Evolutionary conservation across 2,888 invertebrate species (phyloP).

Genomic region (Bhutanitis thaidina): DNA sequence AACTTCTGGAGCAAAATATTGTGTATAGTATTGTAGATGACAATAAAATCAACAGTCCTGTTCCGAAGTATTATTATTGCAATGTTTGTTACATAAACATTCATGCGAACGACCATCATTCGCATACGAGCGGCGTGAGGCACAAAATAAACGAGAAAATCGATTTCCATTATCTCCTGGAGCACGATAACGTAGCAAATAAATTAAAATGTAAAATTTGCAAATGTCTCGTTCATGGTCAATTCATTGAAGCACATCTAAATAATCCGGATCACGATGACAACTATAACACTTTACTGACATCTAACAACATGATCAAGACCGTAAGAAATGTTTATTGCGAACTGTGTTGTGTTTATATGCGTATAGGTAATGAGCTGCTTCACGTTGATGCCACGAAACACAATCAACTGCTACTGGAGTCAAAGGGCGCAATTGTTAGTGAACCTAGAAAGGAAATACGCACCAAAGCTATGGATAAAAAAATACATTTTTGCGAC

Average conservation of each 20-base stretch:
- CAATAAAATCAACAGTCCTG: neutral
- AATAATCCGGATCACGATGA: neutral
- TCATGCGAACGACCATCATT: neutral
- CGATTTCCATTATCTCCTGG: neutral
- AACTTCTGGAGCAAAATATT: too few relatives aligned
- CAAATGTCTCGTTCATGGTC: neutral
- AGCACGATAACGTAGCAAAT: neutral
- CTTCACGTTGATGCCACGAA: neutral
- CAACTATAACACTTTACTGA: neutral
- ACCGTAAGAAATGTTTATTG: neutral
- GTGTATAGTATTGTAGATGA: neutral
- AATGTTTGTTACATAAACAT: neutral
- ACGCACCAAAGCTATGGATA: neutral
- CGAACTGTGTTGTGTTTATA: neutral
- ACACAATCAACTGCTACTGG: neutral
- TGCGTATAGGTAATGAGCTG: slow-evolving; percentile 1
- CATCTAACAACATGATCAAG: slow-evolving; percentile 1
- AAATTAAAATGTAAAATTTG: slow-evolving; percentile 9
- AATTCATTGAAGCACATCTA: neutral
- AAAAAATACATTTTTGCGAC: neutral
- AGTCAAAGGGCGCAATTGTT: neutral
- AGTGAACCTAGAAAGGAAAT: neutral
- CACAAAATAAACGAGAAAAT: neutral
- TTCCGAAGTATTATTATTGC: neutral
- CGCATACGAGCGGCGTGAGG: neutral